A percentile compares a stretch with the other conserved stretches of the same genome.
Conservation (phyloP, 2,797 vertebrate genomes). For the Vespertilio murinus region DNA sequence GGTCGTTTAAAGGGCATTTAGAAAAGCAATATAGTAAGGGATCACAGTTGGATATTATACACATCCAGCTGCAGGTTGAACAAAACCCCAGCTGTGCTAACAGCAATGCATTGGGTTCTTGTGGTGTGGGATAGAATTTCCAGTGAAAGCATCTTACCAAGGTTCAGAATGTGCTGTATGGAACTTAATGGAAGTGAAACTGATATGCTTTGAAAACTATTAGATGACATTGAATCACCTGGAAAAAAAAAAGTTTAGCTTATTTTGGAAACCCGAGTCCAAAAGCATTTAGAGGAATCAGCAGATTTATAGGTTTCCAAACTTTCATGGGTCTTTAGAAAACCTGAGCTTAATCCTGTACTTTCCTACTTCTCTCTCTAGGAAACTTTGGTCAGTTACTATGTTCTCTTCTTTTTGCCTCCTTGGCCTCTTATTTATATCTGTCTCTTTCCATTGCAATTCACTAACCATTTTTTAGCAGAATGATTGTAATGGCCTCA, state of each 20-base stretch:
- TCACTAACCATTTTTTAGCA: background rate
- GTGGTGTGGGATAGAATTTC: slow-evolving; percentile 10
- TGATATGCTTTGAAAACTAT: slow-evolving; percentile 17
- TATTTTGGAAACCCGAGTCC: slow-evolving; percentile 44
- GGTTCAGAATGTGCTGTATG: background rate
- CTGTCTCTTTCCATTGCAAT: background rate
- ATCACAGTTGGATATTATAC: background rate
- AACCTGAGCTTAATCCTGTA: background rate
- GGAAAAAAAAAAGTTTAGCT: slow-evolving; percentile 19
- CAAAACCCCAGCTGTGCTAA: background rate
- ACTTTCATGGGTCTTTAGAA: background rate
- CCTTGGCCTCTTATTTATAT: background rate
- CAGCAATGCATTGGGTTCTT: background rate
- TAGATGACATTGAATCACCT: slow-evolving; percentile 23
- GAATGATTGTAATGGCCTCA: background rate
- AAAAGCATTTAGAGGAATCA: slow-evolving; percentile 40
- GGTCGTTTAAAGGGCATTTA: slow-evolving; percentile 13
- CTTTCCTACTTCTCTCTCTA: background rate
- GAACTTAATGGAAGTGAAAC: slow-evolving; percentile 4
- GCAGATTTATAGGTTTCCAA: slow-evolving; percentile 25
- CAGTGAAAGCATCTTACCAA: background rate
- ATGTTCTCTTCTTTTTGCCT: background rate
- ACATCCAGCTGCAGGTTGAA: background rate
- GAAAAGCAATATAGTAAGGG: background rate
- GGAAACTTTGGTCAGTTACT: background rate